These are phyloP conservation scores for Olivierus martensii DNA, from an alignment of 1,140 invertebrate genomes.

Conservation along the genomic window DNA sequence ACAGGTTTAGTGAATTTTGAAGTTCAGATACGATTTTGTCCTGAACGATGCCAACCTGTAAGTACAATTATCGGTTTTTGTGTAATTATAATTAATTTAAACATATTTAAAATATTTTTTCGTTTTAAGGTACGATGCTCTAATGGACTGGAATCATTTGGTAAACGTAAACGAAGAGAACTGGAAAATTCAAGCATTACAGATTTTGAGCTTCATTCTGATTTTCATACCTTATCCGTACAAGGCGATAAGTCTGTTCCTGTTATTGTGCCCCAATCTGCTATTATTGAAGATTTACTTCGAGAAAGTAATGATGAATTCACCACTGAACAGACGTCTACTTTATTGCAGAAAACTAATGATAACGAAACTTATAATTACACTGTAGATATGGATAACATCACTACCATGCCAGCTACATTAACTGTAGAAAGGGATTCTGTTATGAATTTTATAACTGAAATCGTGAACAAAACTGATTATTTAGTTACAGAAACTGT, in stretches of 20 bases:
- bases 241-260: background rate
- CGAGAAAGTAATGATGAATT: background rate
- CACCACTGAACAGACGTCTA: background rate
- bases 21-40: conserved; percentile 40
- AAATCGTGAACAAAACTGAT: no score
- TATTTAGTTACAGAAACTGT: no score
- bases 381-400: no score
- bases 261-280: background rate
- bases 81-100: background rate
- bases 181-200: conserved; percentile 8
- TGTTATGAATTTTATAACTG: no score
- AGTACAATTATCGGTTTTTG: conserved; percentile 1
- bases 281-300: background rate
- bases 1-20: conserved; percentile 39
- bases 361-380: background rate
- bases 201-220: conserved; percentile 3
- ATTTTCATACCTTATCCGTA: background rate
- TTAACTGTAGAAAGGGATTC: no score
- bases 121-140: conserved; percentile 13
- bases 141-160: conserved; percentile 27
- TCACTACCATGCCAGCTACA: no score
- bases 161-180: conserved; percentile 21
- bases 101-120: background rate
- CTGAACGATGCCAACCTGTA: conserved; percentile 36
- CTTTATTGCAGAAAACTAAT: background rate